phyloP scores from a whole-genome alignment of 2,113 vertebrate genomes.

The Nerophis lumbriciformis region DNA sequence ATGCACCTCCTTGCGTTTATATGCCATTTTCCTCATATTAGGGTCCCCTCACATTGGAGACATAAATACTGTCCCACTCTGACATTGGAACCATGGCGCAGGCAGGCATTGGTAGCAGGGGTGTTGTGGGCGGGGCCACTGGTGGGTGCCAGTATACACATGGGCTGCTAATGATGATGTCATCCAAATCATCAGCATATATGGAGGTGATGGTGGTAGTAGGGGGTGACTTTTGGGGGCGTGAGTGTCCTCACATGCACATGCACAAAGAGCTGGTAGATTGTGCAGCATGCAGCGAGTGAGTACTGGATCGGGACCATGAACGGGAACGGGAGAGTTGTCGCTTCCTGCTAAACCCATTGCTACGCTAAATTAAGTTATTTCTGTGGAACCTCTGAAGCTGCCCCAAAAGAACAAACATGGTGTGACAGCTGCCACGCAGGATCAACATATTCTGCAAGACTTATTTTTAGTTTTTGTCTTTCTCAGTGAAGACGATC shows the following conservation, averaged over 20 bases:
- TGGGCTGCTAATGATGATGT: constrained; percentile 49
- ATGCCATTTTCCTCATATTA: constrained; percentile 68
- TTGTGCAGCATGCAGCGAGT: constrained; percentile 45
- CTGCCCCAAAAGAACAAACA: background rate
- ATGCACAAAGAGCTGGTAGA: constrained; percentile 42
- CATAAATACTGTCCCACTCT: constrained; percentile 33
- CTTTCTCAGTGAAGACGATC: too few relatives aligned
- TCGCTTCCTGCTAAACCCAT: constrained; percentile 17
- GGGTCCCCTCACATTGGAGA: constrained; percentile 45
- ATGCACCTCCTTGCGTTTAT: constrained; percentile 47
- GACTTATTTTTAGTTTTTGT: too few relatives aligned
- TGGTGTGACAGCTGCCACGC: too few relatives aligned
- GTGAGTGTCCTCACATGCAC: constrained; percentile 43
- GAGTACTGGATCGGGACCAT: constrained; percentile 35
- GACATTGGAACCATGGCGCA: constrained; percentile 42
- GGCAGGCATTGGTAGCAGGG: constrained; percentile 49
- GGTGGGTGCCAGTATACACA: constrained; percentile 50
- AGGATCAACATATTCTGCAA: too few relatives aligned
- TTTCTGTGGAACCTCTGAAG: background rate
- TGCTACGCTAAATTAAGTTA: background rate
- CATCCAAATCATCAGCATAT: constrained; percentile 47
- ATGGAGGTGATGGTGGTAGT: constrained; percentile 19
- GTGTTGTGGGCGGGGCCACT: constrained; percentile 32
- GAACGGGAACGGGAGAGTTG: constrained; percentile 16
- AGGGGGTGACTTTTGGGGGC: background rate